Conservation (phyloP, 2,797 vertebrate species). For the Artibeus lituratus region DNA sequence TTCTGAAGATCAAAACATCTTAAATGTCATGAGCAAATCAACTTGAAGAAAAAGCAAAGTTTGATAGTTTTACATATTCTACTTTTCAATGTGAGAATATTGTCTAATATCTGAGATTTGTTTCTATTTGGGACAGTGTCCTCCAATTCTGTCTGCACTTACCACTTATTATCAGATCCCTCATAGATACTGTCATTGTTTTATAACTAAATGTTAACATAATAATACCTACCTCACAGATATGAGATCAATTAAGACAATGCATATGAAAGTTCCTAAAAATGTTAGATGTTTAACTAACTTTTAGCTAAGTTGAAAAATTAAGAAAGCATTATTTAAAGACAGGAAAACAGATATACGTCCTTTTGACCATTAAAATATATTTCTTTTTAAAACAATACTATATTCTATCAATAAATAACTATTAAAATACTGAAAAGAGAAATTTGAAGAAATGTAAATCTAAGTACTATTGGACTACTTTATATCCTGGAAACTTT, state of each 20-base stretch:
- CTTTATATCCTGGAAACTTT: not conserved
- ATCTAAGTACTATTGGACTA: not conserved
- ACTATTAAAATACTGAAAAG: slow-evolving; percentile 11
- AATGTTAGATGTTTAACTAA: not conserved
- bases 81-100: not conserved
- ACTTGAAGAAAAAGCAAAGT: not conserved
- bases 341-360: not conserved
- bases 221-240: not conserved
- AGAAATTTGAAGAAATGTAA: not conserved
- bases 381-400: not conserved
- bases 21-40: not conserved
- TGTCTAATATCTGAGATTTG: not conserved
- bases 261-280: not conserved
- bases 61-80: not conserved
- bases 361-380: not conserved
- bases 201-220: not conserved
- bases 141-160: not conserved
- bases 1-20: not conserved
- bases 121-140: not conserved
- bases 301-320: not conserved
- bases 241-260: not conserved
- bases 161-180: not conserved
- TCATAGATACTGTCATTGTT: not conserved
- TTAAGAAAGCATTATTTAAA: not conserved
- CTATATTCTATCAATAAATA: not conserved